phyloP scores from a whole-genome alignment of 1,140 invertebrate species.

The Sitodiplosis mosellana region DNA sequence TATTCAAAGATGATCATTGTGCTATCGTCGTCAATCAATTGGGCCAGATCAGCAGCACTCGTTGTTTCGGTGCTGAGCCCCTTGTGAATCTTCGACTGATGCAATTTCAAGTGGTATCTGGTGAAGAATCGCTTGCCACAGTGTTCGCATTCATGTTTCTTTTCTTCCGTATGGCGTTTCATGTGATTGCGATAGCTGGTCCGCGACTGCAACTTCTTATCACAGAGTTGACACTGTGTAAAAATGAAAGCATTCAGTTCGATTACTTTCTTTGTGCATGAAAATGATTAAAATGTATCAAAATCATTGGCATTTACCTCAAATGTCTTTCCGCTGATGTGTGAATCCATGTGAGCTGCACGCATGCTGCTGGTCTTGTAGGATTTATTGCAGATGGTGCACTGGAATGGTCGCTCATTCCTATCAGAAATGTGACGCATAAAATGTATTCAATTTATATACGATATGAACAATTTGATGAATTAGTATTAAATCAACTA shows the following conservation, averaged over 20 bases:
- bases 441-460: no score
- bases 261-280: no score
- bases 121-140: slow-evolving; percentile 2
- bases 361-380: slow-evolving; percentile 2
- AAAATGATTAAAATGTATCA: no score
- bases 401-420: not conserved
- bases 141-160: not conserved
- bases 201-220: not conserved
- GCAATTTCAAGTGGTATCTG: not conserved
- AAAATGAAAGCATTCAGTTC: not conserved
- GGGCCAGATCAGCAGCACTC: not conserved
- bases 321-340: slow-evolving; percentile 1
- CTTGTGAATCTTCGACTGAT: not conserved
- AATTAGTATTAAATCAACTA: no score
- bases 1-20: not conserved
- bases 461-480: no score
- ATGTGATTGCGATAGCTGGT: slow-evolving; percentile 3
- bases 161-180: slow-evolving; percentile 1
- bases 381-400: not conserved
- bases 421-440: no score
- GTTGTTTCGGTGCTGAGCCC: not conserved
- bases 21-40: not conserved
- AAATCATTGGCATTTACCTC: not conserved
- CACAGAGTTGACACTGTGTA: not conserved
- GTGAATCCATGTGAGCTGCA: slow-evolving; percentile 2